Percentiles rank a stretch among this genome's conserved stretches.
Evolutionary conservation across 92 coral and sea anemone genomes (phyloP).

Genomic region (Siderastrea radians): DNA sequence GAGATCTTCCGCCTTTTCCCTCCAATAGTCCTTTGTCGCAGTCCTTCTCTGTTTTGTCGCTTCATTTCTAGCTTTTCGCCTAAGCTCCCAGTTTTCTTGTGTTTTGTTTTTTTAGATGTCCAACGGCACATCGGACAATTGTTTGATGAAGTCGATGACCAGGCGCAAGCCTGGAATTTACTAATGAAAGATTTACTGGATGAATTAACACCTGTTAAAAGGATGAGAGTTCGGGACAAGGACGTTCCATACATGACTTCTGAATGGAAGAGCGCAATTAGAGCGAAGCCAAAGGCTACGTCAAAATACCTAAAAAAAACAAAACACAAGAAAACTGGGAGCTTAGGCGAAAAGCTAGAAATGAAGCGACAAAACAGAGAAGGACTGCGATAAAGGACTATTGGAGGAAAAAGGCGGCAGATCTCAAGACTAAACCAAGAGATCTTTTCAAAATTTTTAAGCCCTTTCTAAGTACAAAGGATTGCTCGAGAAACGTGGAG

Average conservation of each 20-base stretch:
- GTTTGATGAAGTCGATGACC: not conserved
- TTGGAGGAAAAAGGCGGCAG: too few species aligned
- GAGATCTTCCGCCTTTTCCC: too few species aligned
- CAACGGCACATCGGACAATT: too few species aligned
- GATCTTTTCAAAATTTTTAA: too few species aligned
- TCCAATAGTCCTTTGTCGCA: too few species aligned
- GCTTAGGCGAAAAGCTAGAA: constrained; percentile 1
- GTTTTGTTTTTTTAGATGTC: constrained; percentile 1
- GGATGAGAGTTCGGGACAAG: constrained; percentile 1
- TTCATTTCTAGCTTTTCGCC: constrained; percentile 12
- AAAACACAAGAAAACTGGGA: constrained; percentile 26
- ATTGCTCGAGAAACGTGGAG: not conserved
- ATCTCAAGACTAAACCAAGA: too few species aligned
- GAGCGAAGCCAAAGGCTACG: constrained; percentile 27
- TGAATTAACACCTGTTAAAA: too few species aligned
- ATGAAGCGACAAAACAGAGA: not conserved
- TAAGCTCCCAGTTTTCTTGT: constrained; percentile 17
- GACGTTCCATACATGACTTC: too few species aligned
- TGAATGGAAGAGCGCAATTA: too few species aligned
- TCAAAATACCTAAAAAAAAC: constrained; percentile 5
- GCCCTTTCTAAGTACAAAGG: constrained; percentile 15
- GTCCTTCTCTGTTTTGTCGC: too few species aligned
- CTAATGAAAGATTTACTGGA: too few species aligned
- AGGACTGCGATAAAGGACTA: too few species aligned
- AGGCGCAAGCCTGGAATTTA: constrained; percentile 3